Percentiles rank a stretch among this genome's conserved stretches.
phyloP scores from a whole-genome alignment of 2,113 vertebrate genomes.

The Cinclus mexicanus region DNA sequence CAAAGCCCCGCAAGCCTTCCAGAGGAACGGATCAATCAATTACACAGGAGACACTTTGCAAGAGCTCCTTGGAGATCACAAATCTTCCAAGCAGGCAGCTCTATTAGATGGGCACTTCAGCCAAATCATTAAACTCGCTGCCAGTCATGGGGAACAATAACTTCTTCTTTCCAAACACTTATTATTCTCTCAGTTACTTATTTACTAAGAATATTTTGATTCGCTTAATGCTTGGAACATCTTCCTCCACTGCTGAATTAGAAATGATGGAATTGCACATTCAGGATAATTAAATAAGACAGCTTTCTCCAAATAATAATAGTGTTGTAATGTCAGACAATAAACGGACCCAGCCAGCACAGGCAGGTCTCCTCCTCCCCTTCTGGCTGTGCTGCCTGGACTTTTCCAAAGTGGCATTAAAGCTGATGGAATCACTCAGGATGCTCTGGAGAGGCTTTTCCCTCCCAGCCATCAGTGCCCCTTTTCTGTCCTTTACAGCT shows the following conservation, averaged over 20 bases:
- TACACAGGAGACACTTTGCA: neutral
- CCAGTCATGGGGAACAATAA: conserved; percentile 6
- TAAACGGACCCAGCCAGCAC: neutral
- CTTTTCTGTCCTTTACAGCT: neutral
- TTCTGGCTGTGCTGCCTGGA: neutral
- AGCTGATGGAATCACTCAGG: neutral
- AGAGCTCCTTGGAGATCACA: neutral
- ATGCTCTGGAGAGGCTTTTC: neutral
- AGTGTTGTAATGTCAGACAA: neutral
- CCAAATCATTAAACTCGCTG: conserved; percentile 6
- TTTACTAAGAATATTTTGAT: conserved; percentile 34
- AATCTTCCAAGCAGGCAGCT: conserved; percentile 19
- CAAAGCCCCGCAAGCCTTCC: neutral
- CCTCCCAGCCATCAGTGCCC: neutral
- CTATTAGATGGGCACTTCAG: conserved; percentile 20
- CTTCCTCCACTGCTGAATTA: neutral
- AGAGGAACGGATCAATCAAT: conserved; percentile 32
- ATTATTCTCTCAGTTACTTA: neutral
- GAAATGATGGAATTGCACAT: neutral
- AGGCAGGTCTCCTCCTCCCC: neutral
- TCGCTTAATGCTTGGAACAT: neutral
- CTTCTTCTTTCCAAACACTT: neutral
- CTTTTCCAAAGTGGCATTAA: neutral
- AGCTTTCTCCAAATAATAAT: neutral
- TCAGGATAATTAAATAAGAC: neutral